Evolutionary conservation across 2,888 invertebrate species (phyloP), one percentile per base, ranked within the genome.

Genomic region (Hypomecis atomaria): DNA sequence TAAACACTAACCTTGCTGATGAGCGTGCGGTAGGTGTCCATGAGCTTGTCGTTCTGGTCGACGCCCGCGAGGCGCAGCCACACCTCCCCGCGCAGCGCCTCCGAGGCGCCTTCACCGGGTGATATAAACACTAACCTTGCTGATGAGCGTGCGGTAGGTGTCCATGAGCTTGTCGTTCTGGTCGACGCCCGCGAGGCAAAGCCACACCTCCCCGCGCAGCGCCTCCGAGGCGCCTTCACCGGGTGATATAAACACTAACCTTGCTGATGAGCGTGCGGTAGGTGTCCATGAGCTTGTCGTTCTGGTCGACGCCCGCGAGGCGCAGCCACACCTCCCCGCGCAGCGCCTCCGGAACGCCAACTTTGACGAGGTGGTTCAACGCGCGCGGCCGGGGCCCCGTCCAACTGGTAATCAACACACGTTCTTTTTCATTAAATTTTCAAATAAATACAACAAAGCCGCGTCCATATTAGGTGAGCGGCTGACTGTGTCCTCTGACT

Each of bases 271-370:
- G 95, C 52, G 97, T 95, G 78, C 98, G 94, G 86, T 99, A 99
- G 10, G 96, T 96, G 80, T 99, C 98, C 94, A 98, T 96, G 87
- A 99, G 96, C 72, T 96, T 95, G 65, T 95, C 94, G 78, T 96
- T 96, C 82, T 96, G 96, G 76, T 97, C 96, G 60, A 97, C 96
- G 45, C 97, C 97, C 11, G 98, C 97, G 70, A 99, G 92, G 64
- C 99, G 94, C 85, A 99, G 98, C 99, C 99, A 99, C 53, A 99
- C 98, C 89, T 99, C 98, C 0, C 99, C 99, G 45, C 99, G 94
- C 40, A 99, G 92, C 0, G 99, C 98, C 86, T 99, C 99, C 0
- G 99, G 99, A 58, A 99, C 96, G 0, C 99, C 99, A 69, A 95
- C 93, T 49, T 95, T 95, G 0, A 98, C 97, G 47, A 99, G 88